Percentiles rank a stretch among this genome's conserved stretches.
Evolutionary conservation across 2,888 invertebrate species (phyloP).

Genomic region (Patella ulyssiponensis): DNA sequence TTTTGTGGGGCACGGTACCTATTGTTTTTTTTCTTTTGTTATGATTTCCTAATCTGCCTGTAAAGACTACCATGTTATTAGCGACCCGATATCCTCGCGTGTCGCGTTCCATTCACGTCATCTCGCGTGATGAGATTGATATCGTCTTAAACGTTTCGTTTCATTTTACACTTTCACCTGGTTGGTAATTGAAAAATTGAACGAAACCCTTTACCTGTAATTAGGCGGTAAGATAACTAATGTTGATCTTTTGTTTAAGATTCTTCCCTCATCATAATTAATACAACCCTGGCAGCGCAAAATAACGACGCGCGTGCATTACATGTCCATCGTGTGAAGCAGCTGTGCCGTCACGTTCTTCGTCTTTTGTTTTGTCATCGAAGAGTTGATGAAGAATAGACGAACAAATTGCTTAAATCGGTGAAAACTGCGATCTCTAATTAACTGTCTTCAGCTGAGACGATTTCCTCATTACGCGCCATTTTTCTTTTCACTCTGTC

Average conservation of each 20-base stretch:
- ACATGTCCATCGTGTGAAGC: background rate
- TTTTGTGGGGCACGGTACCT: too few species aligned
- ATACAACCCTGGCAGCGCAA: too few species aligned
- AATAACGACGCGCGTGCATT: conserved; percentile 2
- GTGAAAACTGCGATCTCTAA: background rate
- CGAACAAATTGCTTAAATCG: background rate
- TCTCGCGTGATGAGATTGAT: background rate
- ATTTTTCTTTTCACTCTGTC: background rate
- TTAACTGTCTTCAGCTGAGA: background rate
- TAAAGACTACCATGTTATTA: too few species aligned
- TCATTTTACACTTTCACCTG: background rate
- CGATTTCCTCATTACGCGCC: background rate
- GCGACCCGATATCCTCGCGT: background rate
- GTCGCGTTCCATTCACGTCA: background rate
- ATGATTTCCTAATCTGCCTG: too few species aligned
- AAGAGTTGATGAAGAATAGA: background rate
- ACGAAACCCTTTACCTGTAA: conserved; percentile 3
- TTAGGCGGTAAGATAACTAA: background rate
- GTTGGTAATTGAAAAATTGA: conserved; percentile 1
- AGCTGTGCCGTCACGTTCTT: background rate
- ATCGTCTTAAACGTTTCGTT: background rate
- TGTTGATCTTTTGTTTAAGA: too few species aligned
- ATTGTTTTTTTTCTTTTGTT: too few species aligned
- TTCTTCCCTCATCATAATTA: too few species aligned
- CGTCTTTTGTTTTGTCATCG: conserved; percentile 10